Percentiles rank a stretch among this genome's conserved stretches.
phyloP scores from a whole-genome alignment of 1,140 invertebrate species.

The Achatina immaculata region DNA sequence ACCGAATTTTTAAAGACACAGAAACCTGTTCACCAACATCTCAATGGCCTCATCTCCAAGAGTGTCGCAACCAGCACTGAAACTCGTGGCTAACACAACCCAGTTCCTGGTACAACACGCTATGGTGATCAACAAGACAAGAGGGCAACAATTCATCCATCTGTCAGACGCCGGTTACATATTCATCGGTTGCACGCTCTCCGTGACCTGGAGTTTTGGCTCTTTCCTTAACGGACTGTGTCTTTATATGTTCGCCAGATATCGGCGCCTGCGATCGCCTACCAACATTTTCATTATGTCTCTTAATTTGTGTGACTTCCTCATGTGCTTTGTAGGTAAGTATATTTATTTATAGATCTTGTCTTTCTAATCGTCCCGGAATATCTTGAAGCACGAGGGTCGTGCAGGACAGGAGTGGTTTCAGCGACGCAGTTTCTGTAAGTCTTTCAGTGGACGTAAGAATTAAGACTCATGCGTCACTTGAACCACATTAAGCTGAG shows the following conservation, averaged over 20 bases:
- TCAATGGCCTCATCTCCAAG: too few relatives aligned
- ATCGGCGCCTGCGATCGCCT: conserved; percentile 54
- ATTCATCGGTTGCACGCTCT: conserved; percentile 39
- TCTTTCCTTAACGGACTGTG: conserved; percentile 39
- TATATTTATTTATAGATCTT: not conserved
- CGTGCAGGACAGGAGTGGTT: too few relatives aligned
- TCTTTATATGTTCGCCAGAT: conserved; percentile 49
- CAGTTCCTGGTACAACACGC: not conserved
- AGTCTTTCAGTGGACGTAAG: too few relatives aligned
- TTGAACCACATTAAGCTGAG: too few relatives aligned
- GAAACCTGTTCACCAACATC: too few relatives aligned
- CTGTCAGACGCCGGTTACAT: conserved; percentile 30
- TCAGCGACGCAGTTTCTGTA: too few relatives aligned
- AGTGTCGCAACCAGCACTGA: not conserved
- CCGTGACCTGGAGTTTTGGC: conserved; percentile 39
- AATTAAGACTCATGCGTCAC: too few relatives aligned
- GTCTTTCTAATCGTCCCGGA: too few relatives aligned
- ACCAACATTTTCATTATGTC: conserved; percentile 58
- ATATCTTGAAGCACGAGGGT: too few relatives aligned
- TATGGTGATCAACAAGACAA: not conserved
- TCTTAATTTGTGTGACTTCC: conserved; percentile 49
- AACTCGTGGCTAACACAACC: not conserved
- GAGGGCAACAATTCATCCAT: conserved; percentile 3
- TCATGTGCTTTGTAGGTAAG: conserved; percentile 45
- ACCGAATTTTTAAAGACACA: too few relatives aligned